phyloP scores from a whole-genome alignment of 2,113 vertebrate genomes.

The Cyphomyrus discorhynchus region DNA sequence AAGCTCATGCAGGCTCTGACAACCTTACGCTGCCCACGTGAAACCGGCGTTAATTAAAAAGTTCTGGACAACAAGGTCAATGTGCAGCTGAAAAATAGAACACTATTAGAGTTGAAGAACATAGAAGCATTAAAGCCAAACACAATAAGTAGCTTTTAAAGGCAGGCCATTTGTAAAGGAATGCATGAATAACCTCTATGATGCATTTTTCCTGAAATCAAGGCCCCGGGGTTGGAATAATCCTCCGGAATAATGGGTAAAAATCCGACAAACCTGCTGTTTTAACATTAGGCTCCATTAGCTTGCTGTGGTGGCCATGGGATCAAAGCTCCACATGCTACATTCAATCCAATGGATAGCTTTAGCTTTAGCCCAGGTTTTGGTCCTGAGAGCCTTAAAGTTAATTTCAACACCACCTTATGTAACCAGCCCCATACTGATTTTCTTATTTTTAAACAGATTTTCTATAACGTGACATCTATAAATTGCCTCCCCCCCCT shows the following conservation, averaged over 20 bases:
- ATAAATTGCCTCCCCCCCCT: background rate
- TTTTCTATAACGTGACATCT: background rate
- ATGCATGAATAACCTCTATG: background rate
- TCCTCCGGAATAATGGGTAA: background rate
- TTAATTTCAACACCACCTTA: background rate
- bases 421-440: background rate
- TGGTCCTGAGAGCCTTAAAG: background rate
- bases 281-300: background rate
- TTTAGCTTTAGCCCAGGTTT: background rate
- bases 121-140: background rate
- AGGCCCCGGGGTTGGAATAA: background rate
- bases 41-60: background rate
- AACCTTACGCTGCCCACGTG: background rate
- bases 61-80: background rate
- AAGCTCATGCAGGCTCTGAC: background rate
- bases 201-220: background rate
- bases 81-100: background rate
- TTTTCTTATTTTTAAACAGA: background rate
- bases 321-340: background rate
- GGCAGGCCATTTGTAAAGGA: background rate
- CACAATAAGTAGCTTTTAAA: background rate
- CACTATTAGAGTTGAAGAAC: background rate
- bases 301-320: background rate
- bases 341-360: background rate
- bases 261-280: background rate